These are phyloP conservation scores for Malachius bipustulatus DNA, from an alignment of 2,888 invertebrate genomes.

Conservation along the genomic window DNA sequence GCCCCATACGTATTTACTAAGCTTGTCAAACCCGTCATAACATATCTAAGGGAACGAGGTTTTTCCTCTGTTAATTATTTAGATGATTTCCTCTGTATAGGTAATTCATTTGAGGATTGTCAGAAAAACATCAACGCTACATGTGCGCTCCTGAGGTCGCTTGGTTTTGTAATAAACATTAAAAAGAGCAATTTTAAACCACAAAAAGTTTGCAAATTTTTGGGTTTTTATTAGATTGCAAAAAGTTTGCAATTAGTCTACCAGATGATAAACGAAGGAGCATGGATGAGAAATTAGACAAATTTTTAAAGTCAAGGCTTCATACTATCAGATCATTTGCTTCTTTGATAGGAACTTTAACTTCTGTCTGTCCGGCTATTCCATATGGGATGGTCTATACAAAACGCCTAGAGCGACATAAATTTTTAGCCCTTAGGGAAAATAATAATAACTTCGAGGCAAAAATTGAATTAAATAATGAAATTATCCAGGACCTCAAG, in stretches of 20 bases:
- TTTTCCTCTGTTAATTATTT: conserved; percentile 16
- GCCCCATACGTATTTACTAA: conserved; percentile 21
- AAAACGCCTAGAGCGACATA: conserved; percentile 13
- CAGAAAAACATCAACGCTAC: conserved; percentile 11
- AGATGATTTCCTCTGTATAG: conserved; percentile 18
- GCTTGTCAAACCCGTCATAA: conserved; percentile 17
- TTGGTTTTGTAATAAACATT: conserved; percentile 18
- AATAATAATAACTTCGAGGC: not conserved
- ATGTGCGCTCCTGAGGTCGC: conserved; percentile 10
- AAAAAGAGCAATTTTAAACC: conserved; percentile 16
- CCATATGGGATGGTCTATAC: conserved; percentile 16
- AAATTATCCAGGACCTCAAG: conserved; percentile 6
- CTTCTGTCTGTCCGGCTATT: conserved; percentile 17
- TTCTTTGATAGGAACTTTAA: conserved; percentile 13
- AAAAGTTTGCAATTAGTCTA: conserved; percentile 12
- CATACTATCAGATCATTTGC: conserved; percentile 15
- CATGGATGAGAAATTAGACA: conserved; percentile 5
- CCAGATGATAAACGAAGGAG: conserved; percentile 10
- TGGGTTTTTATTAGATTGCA: conserved; percentile 16
- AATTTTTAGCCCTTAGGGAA: conserved; percentile 13
- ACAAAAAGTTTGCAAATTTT: conserved; percentile 13
- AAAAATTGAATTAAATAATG: too few species aligned
- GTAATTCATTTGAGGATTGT: conserved; percentile 11
- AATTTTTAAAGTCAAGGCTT: conserved; percentile 8
- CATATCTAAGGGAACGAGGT: conserved; percentile 12